Evolutionary conservation across 2,113 vertebrate species (phyloP).

Genomic region (Gnathonemus longibarbis): DNA sequence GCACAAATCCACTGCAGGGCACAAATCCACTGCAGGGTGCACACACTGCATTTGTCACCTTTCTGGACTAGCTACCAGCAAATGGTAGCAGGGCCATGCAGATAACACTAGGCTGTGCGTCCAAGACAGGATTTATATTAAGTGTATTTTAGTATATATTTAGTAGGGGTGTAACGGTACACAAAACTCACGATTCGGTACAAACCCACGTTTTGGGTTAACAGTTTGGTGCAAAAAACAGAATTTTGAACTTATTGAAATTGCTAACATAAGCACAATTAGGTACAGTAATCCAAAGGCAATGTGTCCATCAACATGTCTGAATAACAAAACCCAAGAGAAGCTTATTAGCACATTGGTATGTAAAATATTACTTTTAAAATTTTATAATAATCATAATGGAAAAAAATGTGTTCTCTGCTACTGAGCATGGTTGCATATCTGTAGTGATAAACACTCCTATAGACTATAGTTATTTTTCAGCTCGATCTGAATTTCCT

Average conservation of each 20-base stretch:
- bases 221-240: not conserved
- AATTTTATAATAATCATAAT: not conserved
- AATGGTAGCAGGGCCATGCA: no score
- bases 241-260: not conserved
- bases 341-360: not conserved
- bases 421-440: not conserved
- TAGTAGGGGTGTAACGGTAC: not conserved
- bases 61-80: no score
- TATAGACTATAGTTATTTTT: not conserved
- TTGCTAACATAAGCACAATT: not conserved
- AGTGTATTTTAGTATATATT: not conserved
- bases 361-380: not conserved
- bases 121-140: not conserved
- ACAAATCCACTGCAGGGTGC: no score
- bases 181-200: not conserved
- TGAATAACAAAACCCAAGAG: not conserved
- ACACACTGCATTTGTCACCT: no score
- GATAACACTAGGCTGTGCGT: not conserved
- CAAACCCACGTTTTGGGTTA: not conserved
- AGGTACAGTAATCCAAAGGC: not conserved
- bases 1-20: no score
- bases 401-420: not conserved
- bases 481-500: not conserved
- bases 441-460: not conserved
- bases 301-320: not conserved